Evolutionary conservation across 2,888 invertebrate genomes (phyloP).

Genomic region (Lutraria lutraria): DNA sequence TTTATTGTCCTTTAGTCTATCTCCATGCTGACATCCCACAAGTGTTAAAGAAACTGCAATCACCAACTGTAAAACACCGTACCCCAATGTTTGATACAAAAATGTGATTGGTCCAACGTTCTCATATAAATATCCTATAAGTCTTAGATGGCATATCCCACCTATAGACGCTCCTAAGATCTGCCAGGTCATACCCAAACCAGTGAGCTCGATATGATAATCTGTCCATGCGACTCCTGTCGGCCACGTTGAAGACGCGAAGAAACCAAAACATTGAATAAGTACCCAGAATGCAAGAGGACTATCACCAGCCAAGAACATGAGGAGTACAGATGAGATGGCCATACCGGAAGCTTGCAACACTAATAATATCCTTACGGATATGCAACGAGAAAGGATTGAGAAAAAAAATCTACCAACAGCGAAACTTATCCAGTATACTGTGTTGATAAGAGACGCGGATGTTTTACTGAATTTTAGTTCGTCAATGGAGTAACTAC

Average conservation of each 20-base stretch:
- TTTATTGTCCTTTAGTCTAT: constrained; percentile 34
- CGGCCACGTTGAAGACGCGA: constrained; percentile 70
- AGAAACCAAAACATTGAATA: constrained; percentile 66
- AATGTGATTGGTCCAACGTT: constrained; percentile 68
- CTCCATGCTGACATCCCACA: constrained; percentile 58
- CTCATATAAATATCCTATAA: constrained; percentile 73
- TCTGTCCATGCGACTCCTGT: constrained; percentile 75
- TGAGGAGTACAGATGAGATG: constrained; percentile 58
- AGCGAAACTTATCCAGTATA: constrained; percentile 75
- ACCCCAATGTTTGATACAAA: constrained; percentile 69
- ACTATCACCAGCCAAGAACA: constrained; percentile 65
- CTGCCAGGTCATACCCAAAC: constrained; percentile 67
- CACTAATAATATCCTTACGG: constrained; percentile 64
- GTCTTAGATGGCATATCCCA: constrained; percentile 71
- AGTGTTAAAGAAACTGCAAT: constrained; percentile 53
- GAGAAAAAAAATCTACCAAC: constrained; percentile 69
- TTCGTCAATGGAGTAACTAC: constrained; percentile 73
- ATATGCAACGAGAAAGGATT: constrained; percentile 62
- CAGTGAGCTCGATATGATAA: constrained; percentile 72
- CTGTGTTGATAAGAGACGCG: constrained; percentile 71
- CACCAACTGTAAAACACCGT: constrained; percentile 45
- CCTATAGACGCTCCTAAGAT: constrained; percentile 70
- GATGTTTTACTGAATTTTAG: constrained; percentile 62
- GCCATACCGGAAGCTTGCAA: constrained; percentile 61
- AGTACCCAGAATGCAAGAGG: constrained; percentile 69